Evolutionary conservation across 2,113 vertebrate genomes (phyloP).

Genomic region (Thymallus thymallus): DNA sequence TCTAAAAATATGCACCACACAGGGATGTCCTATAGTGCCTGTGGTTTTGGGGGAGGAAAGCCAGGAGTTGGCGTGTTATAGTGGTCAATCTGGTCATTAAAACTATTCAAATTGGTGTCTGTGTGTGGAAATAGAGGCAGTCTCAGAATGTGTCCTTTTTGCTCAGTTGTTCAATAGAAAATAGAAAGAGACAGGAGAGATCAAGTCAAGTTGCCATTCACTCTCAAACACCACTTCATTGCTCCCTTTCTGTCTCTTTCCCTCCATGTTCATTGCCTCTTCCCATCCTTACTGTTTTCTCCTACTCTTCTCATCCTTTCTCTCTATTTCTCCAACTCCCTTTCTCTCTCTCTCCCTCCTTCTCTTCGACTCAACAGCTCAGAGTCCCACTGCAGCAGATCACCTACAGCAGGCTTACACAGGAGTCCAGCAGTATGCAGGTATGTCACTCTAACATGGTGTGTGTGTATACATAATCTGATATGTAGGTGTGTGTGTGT

Average conservation of each 20-base stretch:
- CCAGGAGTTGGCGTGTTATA: neutral
- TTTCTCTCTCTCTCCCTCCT: constrained; percentile 18
- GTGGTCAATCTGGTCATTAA: neutral
- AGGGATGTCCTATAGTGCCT: too few relatives aligned
- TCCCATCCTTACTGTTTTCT: neutral
- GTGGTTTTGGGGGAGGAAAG: too few relatives aligned
- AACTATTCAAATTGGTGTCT: too few relatives aligned
- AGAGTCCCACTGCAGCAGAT: constrained; percentile 97
- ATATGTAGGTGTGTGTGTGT: constrained; percentile 16
- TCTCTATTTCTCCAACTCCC: neutral
- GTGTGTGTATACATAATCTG: constrained; percentile 16
- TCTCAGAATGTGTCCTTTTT: neutral
- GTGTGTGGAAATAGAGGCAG: neutral
- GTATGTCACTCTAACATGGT: constrained; percentile 79
- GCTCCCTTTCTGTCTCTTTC: neutral
- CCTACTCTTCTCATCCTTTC: neutral
- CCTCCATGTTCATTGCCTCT: too few relatives aligned
- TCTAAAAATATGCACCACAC: neutral
- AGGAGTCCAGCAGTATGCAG: constrained; percentile 99
- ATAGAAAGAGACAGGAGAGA: neutral
- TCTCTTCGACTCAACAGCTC: constrained; percentile 83
- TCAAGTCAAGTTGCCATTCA: too few relatives aligned
- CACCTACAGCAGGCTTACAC: constrained; percentile 98
- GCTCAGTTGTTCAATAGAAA: neutral
- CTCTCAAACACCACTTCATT: neutral